Evolutionary conservation across 53 echinoderm and acorn worm species (phyloP).

Genomic region (Arbacia lixula): DNA sequence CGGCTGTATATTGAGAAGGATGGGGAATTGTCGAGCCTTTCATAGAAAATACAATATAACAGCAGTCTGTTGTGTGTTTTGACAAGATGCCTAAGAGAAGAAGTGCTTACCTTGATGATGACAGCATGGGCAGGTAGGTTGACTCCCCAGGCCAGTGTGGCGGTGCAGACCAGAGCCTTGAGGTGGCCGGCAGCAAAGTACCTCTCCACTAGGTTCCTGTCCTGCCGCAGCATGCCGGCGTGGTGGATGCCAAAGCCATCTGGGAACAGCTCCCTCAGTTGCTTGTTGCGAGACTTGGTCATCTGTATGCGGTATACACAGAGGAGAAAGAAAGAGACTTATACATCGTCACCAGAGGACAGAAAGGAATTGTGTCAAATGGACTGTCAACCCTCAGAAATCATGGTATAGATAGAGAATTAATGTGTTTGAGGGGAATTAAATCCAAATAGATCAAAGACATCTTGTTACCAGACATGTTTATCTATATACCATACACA

Average conservation of each 20-base stretch:
- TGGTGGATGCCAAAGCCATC: slow-evolving; percentile 96
- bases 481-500: too few species aligned
- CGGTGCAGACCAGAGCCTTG: slow-evolving; percentile 86
- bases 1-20: too few species aligned
- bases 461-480: too few species aligned
- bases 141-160: slow-evolving; percentile 98
- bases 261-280: slow-evolving; percentile 82
- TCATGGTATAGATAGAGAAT: too few species aligned
- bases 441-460: too few species aligned
- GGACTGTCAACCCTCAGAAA: background rate
- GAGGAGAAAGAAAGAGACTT: background rate
- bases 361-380: background rate
- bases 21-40: too few species aligned
- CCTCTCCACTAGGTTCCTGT: slow-evolving; percentile 87
- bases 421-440: too few species aligned
- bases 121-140: slow-evolving; percentile 98
- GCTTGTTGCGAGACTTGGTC: slow-evolving; percentile 84
- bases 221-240: slow-evolving; percentile 95
- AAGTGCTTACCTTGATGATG: slow-evolving; percentile 78
- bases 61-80: too few species aligned
- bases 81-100: too few species aligned
- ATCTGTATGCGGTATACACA: slow-evolving; percentile 48
- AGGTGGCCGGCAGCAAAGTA: slow-evolving; percentile 85
- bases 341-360: background rate
- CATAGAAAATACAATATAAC: too few species aligned